Conservation (phyloP, 2,888 invertebrate genomes). For the Periphyllus acericola region DNA sequence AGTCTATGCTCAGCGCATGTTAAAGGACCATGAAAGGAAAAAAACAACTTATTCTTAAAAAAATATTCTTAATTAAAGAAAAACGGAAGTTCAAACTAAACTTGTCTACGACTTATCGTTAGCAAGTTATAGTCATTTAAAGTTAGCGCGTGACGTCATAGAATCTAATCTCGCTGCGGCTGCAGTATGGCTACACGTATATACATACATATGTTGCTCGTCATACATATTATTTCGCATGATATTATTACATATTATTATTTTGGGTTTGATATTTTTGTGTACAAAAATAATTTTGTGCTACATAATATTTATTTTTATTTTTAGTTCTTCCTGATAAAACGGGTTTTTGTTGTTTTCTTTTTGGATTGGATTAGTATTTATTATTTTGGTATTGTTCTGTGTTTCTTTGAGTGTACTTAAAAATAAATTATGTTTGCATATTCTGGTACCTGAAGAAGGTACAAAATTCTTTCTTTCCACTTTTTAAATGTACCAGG, state of each 20-base stretch:
- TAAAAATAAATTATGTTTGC: not conserved
- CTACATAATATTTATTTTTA: conserved; percentile 3
- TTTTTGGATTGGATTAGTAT: not conserved
- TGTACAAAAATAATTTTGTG: conserved; percentile 6
- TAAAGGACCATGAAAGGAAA: conserved; percentile 10
- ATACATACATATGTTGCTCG: not conserved
- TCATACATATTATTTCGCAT: not conserved
- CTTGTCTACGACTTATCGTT: conserved; percentile 10
- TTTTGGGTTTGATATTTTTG: conserved; percentile 13
- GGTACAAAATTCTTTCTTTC: not conserved
- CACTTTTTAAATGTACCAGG: not conserved
- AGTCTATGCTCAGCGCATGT: not conserved
- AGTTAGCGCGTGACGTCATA: not conserved
- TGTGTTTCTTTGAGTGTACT: not conserved
- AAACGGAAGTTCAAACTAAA: not conserved
- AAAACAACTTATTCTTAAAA: not conserved
- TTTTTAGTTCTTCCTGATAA: not conserved
- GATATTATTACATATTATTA: not conserved
- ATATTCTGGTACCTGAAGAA: not conserved
- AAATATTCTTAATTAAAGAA: conserved; percentile 1
- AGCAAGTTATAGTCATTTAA: not conserved
- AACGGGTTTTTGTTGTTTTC: not conserved
- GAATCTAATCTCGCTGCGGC: not conserved
- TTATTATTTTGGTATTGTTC: conserved; percentile 3
- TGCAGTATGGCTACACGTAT: too few relatives aligned